Conservation (phyloP, 2,113 vertebrate genomes). For the Polypterus senegalus region DNA sequence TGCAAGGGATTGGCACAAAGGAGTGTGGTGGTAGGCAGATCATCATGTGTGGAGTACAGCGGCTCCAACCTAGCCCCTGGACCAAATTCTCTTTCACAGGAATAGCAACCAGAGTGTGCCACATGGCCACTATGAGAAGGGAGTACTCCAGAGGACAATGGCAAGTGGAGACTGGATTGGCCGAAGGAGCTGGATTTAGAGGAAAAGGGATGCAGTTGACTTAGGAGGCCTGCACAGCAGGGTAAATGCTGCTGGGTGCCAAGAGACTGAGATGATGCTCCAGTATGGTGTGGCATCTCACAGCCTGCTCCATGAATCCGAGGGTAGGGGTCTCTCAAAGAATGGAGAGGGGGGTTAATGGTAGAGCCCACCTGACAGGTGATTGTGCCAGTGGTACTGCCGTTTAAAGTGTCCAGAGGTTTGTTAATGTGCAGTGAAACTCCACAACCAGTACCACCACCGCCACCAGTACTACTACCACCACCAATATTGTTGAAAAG, state of each 20-base stretch:
- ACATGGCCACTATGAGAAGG: constrained; percentile 30
- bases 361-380: constrained; percentile 64
- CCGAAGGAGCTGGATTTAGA: constrained; percentile 27
- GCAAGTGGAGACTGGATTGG: constrained; percentile 26
- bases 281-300: constrained; percentile 28
- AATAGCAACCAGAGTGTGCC: constrained; percentile 61
- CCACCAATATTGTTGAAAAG: constrained; percentile 44
- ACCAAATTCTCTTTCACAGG: constrained; percentile 60
- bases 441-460: constrained; percentile 35
- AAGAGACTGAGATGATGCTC: constrained; percentile 45
- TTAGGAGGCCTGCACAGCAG: constrained; percentile 66
- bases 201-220: constrained; percentile 49
- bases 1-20: constrained; percentile 77
- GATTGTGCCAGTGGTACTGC: constrained; percentile 40
- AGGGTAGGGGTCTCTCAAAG: constrained; percentile 5
- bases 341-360: constrained; percentile 22
- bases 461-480: constrained; percentile 34
- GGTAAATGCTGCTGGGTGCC: constrained; percentile 49
- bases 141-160: constrained; percentile 22
- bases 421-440: constrained; percentile 52
- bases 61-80: constrained; percentile 57
- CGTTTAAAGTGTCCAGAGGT: constrained; percentile 48
- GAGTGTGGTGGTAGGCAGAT: constrained; percentile 58
- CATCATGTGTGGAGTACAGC: constrained; percentile 47
- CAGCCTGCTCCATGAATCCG: constrained; percentile 17